These are phyloP conservation scores for Apis laboriosa DNA, from an alignment of 1,140 invertebrate genomes.

Conservation along the genomic window DNA sequence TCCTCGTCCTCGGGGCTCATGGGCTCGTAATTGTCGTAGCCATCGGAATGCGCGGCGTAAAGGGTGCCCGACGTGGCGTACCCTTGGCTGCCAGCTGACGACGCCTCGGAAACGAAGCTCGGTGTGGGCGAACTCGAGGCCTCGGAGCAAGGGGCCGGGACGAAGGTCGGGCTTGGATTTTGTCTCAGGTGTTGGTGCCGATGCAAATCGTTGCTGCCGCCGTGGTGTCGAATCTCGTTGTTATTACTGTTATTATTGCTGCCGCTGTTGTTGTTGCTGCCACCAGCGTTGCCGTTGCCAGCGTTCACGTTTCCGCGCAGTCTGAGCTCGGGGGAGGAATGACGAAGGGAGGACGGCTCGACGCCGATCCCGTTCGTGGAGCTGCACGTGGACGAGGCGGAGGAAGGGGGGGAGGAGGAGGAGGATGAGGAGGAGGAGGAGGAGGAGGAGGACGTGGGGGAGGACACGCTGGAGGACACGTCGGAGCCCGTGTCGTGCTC, in stretches of 20 bases:
- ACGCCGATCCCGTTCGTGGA: slow-evolving; percentile 35
- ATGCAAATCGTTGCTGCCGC: slow-evolving; percentile 39
- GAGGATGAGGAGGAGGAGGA: slow-evolving; percentile 60
- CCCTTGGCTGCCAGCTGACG: slow-evolving; percentile 82
- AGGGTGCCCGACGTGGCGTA: slow-evolving; percentile 79
- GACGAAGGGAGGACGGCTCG: slow-evolving; percentile 31
- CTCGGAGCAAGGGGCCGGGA: slow-evolving; percentile 85
- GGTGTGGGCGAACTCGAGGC: slow-evolving; percentile 90
- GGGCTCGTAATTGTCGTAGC: slow-evolving; percentile 89
- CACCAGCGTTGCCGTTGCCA: too few species aligned
- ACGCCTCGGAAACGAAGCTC: slow-evolving; percentile 89
- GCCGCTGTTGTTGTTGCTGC: too few species aligned
- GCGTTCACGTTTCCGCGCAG: slow-evolving; percentile 53
- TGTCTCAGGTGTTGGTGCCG: slow-evolving; percentile 64
- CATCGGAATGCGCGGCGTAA: slow-evolving; percentile 83
- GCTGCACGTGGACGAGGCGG: slow-evolving; percentile 53
- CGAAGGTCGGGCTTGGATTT: slow-evolving; percentile 72
- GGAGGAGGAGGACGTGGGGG: slow-evolving; percentile 61
- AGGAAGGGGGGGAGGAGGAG: slow-evolving; percentile 50
- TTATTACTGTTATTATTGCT: background rate
- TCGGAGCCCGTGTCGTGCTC: slow-evolving; percentile 82
- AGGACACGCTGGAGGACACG: slow-evolving; percentile 50
- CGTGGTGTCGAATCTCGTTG: slow-evolving; percentile 60
- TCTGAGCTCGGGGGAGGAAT: slow-evolving; percentile 46
- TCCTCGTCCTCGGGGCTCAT: slow-evolving; percentile 95